Evolutionary conservation across 2,888 invertebrate genomes (phyloP).

Genomic region (Rhagonycha fulva): DNA sequence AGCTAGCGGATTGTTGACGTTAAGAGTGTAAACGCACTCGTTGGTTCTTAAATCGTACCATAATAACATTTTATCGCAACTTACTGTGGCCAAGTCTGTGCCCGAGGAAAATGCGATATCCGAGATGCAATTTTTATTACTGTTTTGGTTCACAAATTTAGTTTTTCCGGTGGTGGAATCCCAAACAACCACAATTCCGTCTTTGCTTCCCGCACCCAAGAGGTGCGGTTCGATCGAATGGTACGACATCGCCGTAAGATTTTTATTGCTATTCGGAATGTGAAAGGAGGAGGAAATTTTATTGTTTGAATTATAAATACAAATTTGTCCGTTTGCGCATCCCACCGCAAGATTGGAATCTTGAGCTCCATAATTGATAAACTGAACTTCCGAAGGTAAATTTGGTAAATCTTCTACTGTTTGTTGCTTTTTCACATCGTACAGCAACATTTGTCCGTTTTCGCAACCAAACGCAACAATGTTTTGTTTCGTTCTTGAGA

Average conservation of each 20-base stretch:
- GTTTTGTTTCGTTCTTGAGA: constrained; percentile 37
- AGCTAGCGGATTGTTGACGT: constrained; percentile 30
- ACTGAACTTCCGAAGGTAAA: constrained; percentile 38
- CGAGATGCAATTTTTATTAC: constrained; percentile 16
- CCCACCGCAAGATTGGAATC: constrained; percentile 41
- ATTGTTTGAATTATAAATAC: constrained; percentile 30
- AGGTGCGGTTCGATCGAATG: constrained; percentile 31
- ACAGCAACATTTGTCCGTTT: constrained; percentile 40
- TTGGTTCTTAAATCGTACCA: constrained; percentile 34
- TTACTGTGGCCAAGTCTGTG: constrained; percentile 31
- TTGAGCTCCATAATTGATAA: constrained; percentile 42
- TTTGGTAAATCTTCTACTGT: constrained; percentile 26
- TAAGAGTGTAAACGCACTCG: constrained; percentile 26
- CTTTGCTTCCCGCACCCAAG: constrained; percentile 36
- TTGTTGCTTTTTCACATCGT: constrained; percentile 38
- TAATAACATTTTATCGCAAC: constrained; percentile 32
- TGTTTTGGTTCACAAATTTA: constrained; percentile 21
- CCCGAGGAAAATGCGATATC: constrained; percentile 33
- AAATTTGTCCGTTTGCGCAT: constrained; percentile 38
- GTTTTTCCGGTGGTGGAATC: constrained; percentile 28
- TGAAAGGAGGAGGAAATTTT: constrained; percentile 29
- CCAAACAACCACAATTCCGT: constrained; percentile 39
- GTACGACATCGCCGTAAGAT: constrained; percentile 33
- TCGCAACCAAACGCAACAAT: constrained; percentile 40
- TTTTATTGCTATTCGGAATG: constrained; percentile 32